A percentile compares a stretch with the other conserved stretches of the same genome.
phyloP scores from a whole-genome alignment of 2,113 vertebrate species.

The Actinemys pallida region DNA sequence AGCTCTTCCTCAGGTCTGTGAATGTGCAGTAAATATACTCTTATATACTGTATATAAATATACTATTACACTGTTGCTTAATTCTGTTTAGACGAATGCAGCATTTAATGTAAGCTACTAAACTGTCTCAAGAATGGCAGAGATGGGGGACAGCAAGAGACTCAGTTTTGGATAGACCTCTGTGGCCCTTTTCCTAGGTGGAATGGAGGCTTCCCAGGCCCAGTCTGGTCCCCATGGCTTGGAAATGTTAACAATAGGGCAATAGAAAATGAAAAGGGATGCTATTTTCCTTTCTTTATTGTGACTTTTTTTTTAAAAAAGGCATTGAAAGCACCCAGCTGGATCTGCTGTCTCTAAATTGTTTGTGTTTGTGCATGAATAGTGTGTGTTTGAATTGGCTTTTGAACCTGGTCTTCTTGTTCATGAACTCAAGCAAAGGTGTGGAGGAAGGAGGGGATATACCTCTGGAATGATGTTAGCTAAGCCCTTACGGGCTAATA shows the following conservation, averaged over 20 bases:
- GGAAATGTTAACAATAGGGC: fast-evolving
- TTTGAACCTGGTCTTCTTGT: slow-evolving; percentile 32
- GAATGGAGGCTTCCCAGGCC: neutral
- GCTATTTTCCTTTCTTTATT: neutral
- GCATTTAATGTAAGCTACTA: neutral
- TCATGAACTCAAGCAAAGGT: neutral
- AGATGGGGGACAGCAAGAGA: neutral
- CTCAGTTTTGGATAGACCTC: neutral
- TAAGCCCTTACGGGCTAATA: slow-evolving; percentile 31
- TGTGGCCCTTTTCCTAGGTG: neutral
- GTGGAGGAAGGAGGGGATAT: neutral
- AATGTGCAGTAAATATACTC: too few relatives aligned
- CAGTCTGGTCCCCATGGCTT: neutral
- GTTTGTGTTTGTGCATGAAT: neutral
- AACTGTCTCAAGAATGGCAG: neutral
- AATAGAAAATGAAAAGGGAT: neutral
- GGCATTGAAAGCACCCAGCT: neutral
- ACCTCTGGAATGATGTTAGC: slow-evolving; percentile 24
- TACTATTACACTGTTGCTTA: neutral
- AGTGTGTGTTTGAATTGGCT: neutral
- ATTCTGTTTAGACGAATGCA: neutral
- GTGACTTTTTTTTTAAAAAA: neutral
- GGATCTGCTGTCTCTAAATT: neutral
- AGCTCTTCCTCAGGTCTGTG: too few relatives aligned
- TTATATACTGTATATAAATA: too few relatives aligned